Conservation (phyloP, 1,140 invertebrate genomes). For the Lepeophtheirus salmonis region DNA sequence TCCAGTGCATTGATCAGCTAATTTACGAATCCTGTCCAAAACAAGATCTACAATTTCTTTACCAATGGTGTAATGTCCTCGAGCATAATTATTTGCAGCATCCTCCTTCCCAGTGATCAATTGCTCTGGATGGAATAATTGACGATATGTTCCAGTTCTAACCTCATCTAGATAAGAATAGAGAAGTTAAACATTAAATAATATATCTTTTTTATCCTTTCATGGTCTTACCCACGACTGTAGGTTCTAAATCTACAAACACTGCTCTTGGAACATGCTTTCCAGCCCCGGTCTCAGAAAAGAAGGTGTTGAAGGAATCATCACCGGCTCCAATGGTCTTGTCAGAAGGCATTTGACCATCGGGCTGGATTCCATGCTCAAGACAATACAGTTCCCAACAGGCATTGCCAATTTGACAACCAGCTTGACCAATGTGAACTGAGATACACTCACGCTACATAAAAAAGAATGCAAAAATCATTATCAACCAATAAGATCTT, state of each 20-base stretch:
- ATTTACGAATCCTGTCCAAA: slow-evolving; percentile 34
- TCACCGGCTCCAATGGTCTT: slow-evolving; percentile 31
- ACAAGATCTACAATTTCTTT: slow-evolving; percentile 42
- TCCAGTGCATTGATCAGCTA: slow-evolving; percentile 57
- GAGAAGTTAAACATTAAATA: too few species aligned
- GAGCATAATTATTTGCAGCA: slow-evolving; percentile 61
- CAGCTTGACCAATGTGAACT: slow-evolving; percentile 48
- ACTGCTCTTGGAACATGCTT: slow-evolving; percentile 39
- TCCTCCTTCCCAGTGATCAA: slow-evolving; percentile 62
- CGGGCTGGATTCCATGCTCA: too few species aligned
- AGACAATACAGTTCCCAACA: slow-evolving; percentile 53
- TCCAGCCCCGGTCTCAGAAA: slow-evolving; percentile 27
- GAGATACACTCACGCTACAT: slow-evolving; percentile 42
- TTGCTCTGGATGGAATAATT: slow-evolving; percentile 66
- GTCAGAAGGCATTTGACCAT: slow-evolving; percentile 52
- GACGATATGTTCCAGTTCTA: slow-evolving; percentile 41
- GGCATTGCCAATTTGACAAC: slow-evolving; percentile 57
- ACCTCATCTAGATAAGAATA: slow-evolving; percentile 29
- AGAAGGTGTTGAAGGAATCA: slow-evolving; percentile 35
- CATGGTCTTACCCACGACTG: slow-evolving; percentile 29
- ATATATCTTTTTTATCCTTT: too few species aligned
- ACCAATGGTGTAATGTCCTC: slow-evolving; percentile 75
- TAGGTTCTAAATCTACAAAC: slow-evolving; percentile 69
- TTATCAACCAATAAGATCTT: too few species aligned
- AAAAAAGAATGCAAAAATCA: neutral